Conservation (phyloP, 2,797 vertebrate species). For the Rallus crepitans region DNA sequence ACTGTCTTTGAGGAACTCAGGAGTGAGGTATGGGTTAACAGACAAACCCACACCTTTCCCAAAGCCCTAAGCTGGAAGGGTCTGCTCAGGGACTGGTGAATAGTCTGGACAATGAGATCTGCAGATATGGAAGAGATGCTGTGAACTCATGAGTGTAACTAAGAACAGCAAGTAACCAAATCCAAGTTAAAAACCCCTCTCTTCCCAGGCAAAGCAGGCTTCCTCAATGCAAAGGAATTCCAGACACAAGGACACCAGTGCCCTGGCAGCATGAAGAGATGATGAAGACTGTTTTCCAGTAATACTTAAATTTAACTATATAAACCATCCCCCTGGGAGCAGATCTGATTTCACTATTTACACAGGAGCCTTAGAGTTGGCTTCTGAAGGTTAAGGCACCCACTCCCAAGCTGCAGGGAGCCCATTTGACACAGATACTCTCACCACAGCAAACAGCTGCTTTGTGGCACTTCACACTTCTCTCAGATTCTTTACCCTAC, state of each 20-base stretch:
- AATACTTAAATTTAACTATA: slow-evolving; percentile 6
- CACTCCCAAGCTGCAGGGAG: neutral
- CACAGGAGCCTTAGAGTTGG: neutral
- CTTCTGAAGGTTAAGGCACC: slow-evolving; percentile 17
- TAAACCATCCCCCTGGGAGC: neutral
- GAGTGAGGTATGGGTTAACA: neutral
- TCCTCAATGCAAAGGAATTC: neutral
- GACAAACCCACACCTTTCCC: neutral
- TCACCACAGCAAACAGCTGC: neutral
- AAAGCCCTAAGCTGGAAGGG: neutral
- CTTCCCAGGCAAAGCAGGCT: neutral
- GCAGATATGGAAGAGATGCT: neutral
- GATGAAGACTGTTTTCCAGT: neutral
- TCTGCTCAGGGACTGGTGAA: neutral
- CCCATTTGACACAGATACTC: neutral
- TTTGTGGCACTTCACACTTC: neutral
- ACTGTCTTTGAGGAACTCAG: neutral
- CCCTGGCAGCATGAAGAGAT: neutral
- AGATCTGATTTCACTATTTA: neutral
- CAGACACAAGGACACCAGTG: neutral
- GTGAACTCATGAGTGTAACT: neutral
- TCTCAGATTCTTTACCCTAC: neutral
- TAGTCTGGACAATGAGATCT: neutral
- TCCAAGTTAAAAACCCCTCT: neutral
- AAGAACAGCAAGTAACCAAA: neutral